Conservation (phyloP, 2,797 vertebrate species). For the Thripadectes ignobilis region DNA sequence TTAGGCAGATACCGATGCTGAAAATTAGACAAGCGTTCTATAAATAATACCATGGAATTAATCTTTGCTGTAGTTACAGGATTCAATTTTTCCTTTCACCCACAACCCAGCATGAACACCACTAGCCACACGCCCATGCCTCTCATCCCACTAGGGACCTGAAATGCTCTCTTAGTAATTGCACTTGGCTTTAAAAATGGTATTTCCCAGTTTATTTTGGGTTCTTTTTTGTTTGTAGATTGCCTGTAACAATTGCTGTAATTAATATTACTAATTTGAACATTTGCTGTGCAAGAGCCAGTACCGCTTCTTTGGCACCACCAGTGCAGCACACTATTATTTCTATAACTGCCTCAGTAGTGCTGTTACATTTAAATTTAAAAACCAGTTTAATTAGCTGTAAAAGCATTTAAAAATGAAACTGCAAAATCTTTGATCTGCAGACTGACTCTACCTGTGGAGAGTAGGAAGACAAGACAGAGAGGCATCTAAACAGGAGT, state of each 20-base stretch:
- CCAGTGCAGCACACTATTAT: neutral
- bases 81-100: neutral
- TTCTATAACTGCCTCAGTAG: neutral
- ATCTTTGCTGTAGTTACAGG: neutral
- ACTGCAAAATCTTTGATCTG: neutral
- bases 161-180: neutral
- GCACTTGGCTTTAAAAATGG: neutral
- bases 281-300: neutral
- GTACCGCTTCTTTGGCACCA: neutral
- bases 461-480: neutral
- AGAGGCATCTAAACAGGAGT: neutral
- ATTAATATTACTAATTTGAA: constrained; percentile 17
- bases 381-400: neutral
- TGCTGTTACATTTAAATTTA: neutral
- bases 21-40: neutral
- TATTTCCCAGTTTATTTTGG: neutral
- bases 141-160: neutral
- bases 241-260: neutral
- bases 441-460: neutral
- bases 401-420: neutral
- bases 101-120: neutral
- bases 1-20: neutral
- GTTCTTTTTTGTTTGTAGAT: neutral
- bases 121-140: accelerated
- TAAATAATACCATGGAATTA: neutral